phyloP scores from a whole-genome alignment of 2,888 invertebrate species.

The Hecatera dysodea region DNA sequence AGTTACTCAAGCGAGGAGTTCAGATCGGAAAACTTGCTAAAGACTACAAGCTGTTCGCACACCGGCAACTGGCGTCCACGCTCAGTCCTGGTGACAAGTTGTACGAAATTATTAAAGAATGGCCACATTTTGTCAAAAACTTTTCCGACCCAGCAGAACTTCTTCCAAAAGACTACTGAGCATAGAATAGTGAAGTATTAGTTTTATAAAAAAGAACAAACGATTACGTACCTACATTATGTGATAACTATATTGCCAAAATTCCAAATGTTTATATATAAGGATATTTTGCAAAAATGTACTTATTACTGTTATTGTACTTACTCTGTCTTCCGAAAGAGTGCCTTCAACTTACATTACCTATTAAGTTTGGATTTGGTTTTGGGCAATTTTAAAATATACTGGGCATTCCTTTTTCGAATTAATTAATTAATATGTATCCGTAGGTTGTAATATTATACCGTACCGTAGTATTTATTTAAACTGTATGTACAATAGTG shows the following conservation, averaged over 20 bases:
- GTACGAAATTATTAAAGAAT: constrained; percentile 92
- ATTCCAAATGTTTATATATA: constrained; percentile 9
- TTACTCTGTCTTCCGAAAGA: constrained; percentile 3
- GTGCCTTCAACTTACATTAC: constrained; percentile 1
- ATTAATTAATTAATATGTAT: no score
- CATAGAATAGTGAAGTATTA: constrained; percentile 14
- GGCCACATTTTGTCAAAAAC: constrained; percentile 92
- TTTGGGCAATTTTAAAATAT: no score
- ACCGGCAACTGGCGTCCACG: constrained; percentile 92
- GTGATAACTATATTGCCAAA: constrained; percentile 14
- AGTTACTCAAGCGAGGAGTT: constrained; percentile 92
- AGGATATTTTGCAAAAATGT: constrained; percentile 5
- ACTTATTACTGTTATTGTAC: constrained; percentile 17
- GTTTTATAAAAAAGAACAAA: background rate
- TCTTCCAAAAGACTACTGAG: constrained; percentile 75
- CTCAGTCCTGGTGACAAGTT: constrained; percentile 93
- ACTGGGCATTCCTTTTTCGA: no score
- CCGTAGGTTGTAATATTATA: no score
- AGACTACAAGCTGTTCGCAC: constrained; percentile 93
- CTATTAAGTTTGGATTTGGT: no score
- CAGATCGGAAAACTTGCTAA: constrained; percentile 90
- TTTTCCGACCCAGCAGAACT: constrained; percentile 72
- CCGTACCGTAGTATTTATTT: no score
- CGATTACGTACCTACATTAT: background rate
- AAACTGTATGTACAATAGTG: no score